These are phyloP conservation scores for Steatornis caripensis DNA, from an alignment of 2,113 vertebrate genomes.

Conservation along the genomic window DNA sequence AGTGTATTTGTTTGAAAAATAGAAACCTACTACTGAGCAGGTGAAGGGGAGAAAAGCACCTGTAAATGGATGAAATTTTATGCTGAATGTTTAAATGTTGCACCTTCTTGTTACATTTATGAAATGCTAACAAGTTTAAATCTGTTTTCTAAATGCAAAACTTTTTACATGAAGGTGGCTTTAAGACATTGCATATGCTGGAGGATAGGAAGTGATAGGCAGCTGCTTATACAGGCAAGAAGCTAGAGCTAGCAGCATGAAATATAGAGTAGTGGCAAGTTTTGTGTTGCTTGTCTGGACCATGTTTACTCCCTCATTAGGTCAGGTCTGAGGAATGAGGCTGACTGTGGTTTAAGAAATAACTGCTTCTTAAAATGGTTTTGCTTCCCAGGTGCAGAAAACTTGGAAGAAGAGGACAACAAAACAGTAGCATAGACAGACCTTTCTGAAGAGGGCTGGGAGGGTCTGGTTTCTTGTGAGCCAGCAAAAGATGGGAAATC, in stretches of 20 bases:
- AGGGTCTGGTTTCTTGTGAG: background rate
- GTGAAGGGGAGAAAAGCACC: fast-evolving
- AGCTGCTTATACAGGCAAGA: background rate
- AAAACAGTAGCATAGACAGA: background rate
- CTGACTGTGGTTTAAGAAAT: background rate
- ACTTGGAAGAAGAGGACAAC: background rate
- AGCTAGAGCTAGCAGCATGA: background rate
- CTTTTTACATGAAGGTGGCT: background rate
- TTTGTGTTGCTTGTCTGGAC: background rate
- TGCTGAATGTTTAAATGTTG: background rate
- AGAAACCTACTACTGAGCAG: background rate
- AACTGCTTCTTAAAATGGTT: background rate
- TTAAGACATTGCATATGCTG: background rate
- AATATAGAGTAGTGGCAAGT: background rate
- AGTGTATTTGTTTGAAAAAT: background rate
- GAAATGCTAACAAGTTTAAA: background rate
- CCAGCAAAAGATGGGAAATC: background rate
- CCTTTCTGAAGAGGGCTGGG: background rate
- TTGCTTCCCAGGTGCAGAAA: background rate
- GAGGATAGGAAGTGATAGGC: background rate
- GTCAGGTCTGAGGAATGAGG: background rate
- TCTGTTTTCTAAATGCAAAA: background rate
- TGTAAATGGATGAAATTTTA: background rate
- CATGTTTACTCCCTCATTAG: background rate
- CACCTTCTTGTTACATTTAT: background rate